Conservation (phyloP, 2,888 invertebrate genomes). For the Agonopterix heracliana region DNA sequence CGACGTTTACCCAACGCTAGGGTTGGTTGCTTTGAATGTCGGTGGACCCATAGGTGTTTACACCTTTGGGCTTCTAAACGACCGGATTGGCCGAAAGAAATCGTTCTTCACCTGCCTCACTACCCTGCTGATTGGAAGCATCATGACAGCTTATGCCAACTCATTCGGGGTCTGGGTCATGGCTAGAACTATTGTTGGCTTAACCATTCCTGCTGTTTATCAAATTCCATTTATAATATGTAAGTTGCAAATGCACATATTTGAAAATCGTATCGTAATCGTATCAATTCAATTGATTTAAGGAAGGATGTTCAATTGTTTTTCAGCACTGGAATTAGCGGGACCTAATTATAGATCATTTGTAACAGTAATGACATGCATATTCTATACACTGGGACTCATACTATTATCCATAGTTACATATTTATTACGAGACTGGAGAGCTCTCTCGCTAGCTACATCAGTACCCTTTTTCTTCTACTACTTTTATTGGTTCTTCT, state of each 20-base stretch:
- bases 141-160: conserved; percentile 85
- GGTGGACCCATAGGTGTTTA: conserved; percentile 95
- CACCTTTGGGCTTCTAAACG: conserved; percentile 89
- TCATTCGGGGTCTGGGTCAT: conserved; percentile 90
- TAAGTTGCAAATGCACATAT: conserved; percentile 61
- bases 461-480: conserved; percentile 91
- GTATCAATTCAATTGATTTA: background rate
- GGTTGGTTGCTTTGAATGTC: conserved; percentile 88
- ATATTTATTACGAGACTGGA: conserved; percentile 90
- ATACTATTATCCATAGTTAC: conserved; percentile 90
- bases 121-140: conserved; percentile 86
- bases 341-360: conserved; percentile 94
- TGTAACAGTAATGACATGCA: conserved; percentile 93
- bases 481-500: conserved; percentile 88
- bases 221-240: conserved; percentile 97
- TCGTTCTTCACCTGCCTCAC: conserved; percentile 91
- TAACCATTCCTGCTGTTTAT: conserved; percentile 94
- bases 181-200: conserved; percentile 88
- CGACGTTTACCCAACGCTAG: conserved; percentile 91
- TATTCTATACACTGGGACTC: conserved; percentile 92
- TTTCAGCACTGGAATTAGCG: conserved; percentile 90
- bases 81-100: conserved; percentile 89
- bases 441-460: conserved; percentile 85
- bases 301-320: background rate
- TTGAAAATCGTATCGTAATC: background rate